Conservation (phyloP, 2,888 invertebrate genomes). For the Epinotia nisella region DNA sequence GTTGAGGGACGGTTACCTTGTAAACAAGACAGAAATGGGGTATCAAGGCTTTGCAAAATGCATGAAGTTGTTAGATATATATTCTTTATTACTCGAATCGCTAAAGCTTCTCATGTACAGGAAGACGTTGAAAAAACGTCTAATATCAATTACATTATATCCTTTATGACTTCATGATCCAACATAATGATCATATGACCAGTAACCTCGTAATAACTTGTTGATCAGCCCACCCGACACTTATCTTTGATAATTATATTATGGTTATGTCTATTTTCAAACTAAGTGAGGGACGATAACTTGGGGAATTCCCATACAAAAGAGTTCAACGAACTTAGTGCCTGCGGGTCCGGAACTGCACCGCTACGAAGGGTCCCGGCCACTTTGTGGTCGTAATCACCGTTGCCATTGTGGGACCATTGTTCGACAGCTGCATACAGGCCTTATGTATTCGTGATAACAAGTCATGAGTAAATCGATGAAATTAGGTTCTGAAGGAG, state of each 20-base stretch:
- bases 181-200: no score
- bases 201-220: no score
- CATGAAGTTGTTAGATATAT: background rate
- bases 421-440: background rate
- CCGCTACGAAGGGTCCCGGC: slow-evolving; percentile 31
- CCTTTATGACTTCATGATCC: no score
- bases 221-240: no score
- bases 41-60: background rate
- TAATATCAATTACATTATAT: background rate
- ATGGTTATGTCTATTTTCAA: slow-evolving; percentile 4
- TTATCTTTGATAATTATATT: no score
- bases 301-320: slow-evolving; percentile 59
- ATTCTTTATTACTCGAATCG: background rate
- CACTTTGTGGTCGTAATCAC: slow-evolving; percentile 8
- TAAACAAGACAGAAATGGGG: background rate
- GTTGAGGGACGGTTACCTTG: background rate
- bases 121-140: background rate
- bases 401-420: background rate
- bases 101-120: background rate
- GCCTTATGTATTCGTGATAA: background rate
- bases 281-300: slow-evolving; percentile 12
- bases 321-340: slow-evolving; percentile 72
- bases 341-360: slow-evolving; percentile 54
- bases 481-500: background rate
- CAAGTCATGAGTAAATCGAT: background rate